These are phyloP conservation scores for Luffia ferchaultella DNA, from an alignment of 2,888 invertebrate species.

Conservation along the genomic window DNA sequence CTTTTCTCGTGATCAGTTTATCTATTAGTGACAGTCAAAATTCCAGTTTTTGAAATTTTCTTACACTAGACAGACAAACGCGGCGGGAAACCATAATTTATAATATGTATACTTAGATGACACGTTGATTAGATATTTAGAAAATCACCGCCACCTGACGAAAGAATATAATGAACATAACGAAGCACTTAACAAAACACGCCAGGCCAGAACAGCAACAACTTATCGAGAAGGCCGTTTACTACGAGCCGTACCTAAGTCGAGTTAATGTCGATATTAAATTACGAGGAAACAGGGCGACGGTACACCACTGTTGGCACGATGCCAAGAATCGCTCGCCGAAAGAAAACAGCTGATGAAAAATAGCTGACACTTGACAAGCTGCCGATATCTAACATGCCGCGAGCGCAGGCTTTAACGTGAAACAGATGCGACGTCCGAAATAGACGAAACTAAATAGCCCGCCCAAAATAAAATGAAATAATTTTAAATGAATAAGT, in stretches of 20 bases:
- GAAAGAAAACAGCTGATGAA: not conserved
- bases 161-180: too few species aligned
- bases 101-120: too few species aligned
- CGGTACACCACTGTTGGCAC: conserved; percentile 47
- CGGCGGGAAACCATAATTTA: too few species aligned
- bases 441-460: not conserved
- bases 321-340: conserved; percentile 25
- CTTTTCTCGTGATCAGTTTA: too few species aligned
- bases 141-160: too few species aligned
- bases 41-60: too few species aligned
- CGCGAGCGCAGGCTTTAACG: not conserved
- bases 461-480: too few species aligned
- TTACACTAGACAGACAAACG: too few species aligned
- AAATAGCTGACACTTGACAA: not conserved
- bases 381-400: not conserved
- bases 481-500: too few species aligned
- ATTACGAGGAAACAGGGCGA: conserved; percentile 44
- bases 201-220: not conserved
- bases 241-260: conserved; percentile 1
- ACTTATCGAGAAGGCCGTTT: conserved; percentile 4
- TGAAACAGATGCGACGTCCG: not conserved
- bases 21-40: too few species aligned
- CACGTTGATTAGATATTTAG: too few species aligned
- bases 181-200: too few species aligned
- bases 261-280: conserved; percentile 46